A percentile compares a stretch with the other conserved stretches of the same genome.
phyloP scores from a whole-genome alignment of 2,797 vertebrate species.

The Protonibea diacanthus region DNA sequence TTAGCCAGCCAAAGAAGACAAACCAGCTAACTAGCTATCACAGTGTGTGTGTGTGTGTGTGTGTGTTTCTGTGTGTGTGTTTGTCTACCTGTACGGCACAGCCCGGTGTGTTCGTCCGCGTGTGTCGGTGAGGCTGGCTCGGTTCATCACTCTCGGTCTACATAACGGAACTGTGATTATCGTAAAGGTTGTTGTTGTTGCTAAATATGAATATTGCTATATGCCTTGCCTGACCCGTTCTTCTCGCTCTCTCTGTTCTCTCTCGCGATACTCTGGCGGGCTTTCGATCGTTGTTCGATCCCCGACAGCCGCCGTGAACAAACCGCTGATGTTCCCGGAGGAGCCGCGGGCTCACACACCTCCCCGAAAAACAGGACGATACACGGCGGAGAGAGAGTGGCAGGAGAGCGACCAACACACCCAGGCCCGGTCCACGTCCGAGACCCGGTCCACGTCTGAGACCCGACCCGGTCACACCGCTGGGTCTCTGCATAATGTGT shows the following conservation, averaged over 20 bases:
- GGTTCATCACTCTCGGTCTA: conserved; percentile 15
- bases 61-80: background rate
- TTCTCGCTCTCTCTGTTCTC: conserved; percentile 26
- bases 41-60: background rate
- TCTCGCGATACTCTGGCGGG: conserved; percentile 69
- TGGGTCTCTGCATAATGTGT: too few species aligned
- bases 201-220: conserved; percentile 81
- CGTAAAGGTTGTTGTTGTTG: conserved; percentile 74
- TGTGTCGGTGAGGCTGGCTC: conserved; percentile 20
- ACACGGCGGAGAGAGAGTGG: too few species aligned
- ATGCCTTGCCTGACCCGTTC: conserved; percentile 59
- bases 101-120: conserved; percentile 24
- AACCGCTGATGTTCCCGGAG: conserved; percentile 1
- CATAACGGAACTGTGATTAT: conserved; percentile 33
- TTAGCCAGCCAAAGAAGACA: conserved; percentile 71
- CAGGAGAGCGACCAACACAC: too few species aligned
- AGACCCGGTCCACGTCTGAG: too few species aligned
- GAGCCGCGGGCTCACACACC: too few species aligned
- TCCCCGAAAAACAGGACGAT: too few species aligned
- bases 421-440: too few species aligned
- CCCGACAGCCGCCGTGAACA: conserved; percentile 7
- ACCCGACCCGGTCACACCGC: too few species aligned
- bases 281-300: background rate
- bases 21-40: conserved; percentile 67
- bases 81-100: conserved; percentile 61